Evolutionary conservation across 2,113 vertebrate species (phyloP), one percentile per base, ranked within the genome.

Genomic region (Platysteira castanea): DNA sequence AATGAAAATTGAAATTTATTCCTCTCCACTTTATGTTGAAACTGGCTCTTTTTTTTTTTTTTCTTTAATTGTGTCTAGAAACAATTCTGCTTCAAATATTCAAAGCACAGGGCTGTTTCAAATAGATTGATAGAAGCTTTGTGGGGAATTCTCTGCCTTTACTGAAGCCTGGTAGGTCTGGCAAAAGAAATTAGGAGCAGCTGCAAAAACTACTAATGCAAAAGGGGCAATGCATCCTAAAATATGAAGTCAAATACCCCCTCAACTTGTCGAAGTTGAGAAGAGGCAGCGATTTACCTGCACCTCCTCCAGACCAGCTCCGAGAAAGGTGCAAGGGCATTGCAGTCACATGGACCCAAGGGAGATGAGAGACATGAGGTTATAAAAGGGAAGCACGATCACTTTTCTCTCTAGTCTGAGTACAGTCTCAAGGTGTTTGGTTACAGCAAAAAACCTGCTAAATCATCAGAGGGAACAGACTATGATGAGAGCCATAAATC

Each of bases 131-230:
- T 77, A 89, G 83, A 97, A 96, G 84, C 87, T 87, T 67, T 89
- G 74, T 57, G 89, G 84, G 67, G 93, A 98, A 95, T 89, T 92
- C 71, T 96, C 85, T 81, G 91, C 70, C 46, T 84, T 97, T 93
- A 74, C 74, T 89, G 56, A 90, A 85, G 59, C 57, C 73, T 92
- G 65, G 68, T 50, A 39, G 41, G 52, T 28, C 44, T 85, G 89
- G 94, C 90, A 95, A 95, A 87, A 96, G 94, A 94, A 94, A 89
- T 80, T 89, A 53, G 26, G 41, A 84, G 73, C 96, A 97, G 96
- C 97, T 98, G 97, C 74, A 96, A 88, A 97, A 96, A 85, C 92
- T 95, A 67, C 93, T 91, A 37, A 42, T 37, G 50, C 30, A 94
- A 95, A 80, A 50, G 59, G 87, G 70, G 42, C 78, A 76, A 68